These are phyloP conservation scores for Drosophila nebulosa DNA, from an alignment of 1,140 invertebrate genomes.

Conservation along the genomic window DNA sequence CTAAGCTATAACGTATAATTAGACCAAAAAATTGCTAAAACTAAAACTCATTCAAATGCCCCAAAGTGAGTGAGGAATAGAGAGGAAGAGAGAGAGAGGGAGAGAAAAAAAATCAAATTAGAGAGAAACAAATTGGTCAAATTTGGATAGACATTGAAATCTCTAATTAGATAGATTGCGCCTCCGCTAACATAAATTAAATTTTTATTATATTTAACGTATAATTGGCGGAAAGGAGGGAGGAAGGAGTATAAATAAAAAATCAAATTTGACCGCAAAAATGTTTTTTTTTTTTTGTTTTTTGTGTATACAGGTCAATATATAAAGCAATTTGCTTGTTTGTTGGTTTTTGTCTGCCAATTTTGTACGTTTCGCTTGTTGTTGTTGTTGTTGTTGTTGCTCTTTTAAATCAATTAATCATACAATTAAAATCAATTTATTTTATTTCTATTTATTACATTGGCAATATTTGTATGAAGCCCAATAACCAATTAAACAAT, in stretches of 20 bases:
- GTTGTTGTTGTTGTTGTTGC: not conserved
- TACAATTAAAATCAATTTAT: constrained; percentile 9
- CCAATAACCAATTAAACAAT: not conserved
- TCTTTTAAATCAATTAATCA: constrained; percentile 11
- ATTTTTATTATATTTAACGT: too few species aligned
- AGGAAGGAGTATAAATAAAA: not conserved
- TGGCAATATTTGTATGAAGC: not conserved
- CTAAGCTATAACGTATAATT: too few species aligned
- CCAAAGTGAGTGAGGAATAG: too few species aligned
- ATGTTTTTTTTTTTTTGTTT: not conserved
- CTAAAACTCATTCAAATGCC: too few species aligned
- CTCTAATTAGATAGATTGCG: too few species aligned
- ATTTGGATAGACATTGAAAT: too few species aligned
- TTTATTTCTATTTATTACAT: constrained; percentile 5
- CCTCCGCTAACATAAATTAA: too few species aligned
- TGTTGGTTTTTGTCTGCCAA: not conserved
- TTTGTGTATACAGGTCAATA: not conserved
- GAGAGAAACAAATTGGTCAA: too few species aligned
- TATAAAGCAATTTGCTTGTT: not conserved
- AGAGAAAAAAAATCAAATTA: too few species aligned
- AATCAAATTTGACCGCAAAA: not conserved
- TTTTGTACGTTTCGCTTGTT: not conserved
- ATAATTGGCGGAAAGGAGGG: too few species aligned
- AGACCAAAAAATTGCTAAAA: too few species aligned
- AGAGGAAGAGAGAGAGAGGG: too few species aligned